phyloP scores from a whole-genome alignment of 2,113 vertebrate species.

The Planiliza haematocheilus region DNA sequence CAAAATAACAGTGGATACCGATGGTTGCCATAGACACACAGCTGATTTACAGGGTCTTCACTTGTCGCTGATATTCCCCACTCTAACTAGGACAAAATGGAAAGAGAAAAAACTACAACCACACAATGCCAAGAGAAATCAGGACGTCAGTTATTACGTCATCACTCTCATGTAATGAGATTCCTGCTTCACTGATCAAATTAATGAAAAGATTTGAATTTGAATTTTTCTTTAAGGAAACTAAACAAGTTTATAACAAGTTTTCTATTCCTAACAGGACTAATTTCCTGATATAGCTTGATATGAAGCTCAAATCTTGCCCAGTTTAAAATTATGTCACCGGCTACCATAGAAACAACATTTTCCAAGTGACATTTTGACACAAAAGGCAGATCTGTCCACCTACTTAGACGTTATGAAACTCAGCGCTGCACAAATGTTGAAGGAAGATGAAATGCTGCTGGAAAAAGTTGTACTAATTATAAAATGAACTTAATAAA shows the following conservation, averaged over 20 bases:
- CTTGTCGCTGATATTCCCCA: constrained; percentile 53
- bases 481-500: not conserved
- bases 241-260: not conserved
- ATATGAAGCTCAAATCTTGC: not conserved
- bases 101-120: constrained; percentile 11
- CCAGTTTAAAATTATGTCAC: not conserved
- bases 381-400: constrained; percentile 7
- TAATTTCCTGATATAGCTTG: not conserved
- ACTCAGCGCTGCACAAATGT: not conserved
- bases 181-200: constrained; percentile 18
- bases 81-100: constrained; percentile 66
- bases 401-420: not conserved
- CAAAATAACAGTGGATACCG: constrained; percentile 68
- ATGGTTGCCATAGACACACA: constrained; percentile 75
- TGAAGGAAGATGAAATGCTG: too few species aligned
- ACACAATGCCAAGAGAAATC: constrained; percentile 32
- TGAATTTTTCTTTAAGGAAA: constrained; percentile 10
- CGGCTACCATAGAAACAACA: not conserved
- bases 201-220: constrained; percentile 3
- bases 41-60: constrained; percentile 71
- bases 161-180: not conserved
- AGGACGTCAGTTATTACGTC: constrained; percentile 34
- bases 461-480: not conserved
- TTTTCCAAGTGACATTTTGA: constrained; percentile 13
- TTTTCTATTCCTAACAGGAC: not conserved